Base-by-base conservation (phyloP, 2,113 vertebrate genomes). In the Anseranas semipalmata region DNA sequence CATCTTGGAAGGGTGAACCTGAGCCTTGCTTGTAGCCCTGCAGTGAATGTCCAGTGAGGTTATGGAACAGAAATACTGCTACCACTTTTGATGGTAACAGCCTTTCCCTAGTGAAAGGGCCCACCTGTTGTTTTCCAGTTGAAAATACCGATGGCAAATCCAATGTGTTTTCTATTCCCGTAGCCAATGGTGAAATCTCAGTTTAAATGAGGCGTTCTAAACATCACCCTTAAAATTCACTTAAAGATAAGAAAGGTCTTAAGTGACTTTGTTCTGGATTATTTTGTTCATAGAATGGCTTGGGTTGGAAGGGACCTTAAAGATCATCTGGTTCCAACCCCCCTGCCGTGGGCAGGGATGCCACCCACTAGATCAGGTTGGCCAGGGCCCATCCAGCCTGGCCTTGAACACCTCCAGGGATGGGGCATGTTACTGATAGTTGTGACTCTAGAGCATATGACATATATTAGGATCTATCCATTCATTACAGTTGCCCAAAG, bases 211-310 rank as follows among this genome's bases (percentile, higher is more conserved):
- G 15, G 16, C 39, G 27, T 81, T 89, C 21, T 11, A 14, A 39
- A 1, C 0, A 1, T n/a, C 14, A 22, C 5, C 0, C 22, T 50
- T 89, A 5, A 12, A 35, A 8, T 52, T 77, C 39, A 8, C 35
- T 48, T 45, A 15, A 35, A 66, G 35, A 14, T 77, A 22, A 25
- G 59, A 50, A n/a, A 20, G 13, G 4, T n/a, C 35, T 18, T 37
- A 5, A 0, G 0, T 17, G 58, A 1, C 33, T 35, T 45, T 5
- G 3, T 35, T 65, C 43, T 43, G 15, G 9, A 3, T 28, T 3
- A 4, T 41, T 1, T 0, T 15, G 5, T 66, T 60, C n/a, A n/a
- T n/a, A n/a, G n/a, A n/a, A n/a, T n/a, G n/a, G n/a, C n/a, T n/a
- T n/a, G n/a, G n/a, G n/a, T n/a, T n/a, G n/a, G n/a, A n/a, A n/a